Base-by-base conservation (phyloP, 2,113 vertebrate species). In the Dicerorhinus sumatrensis region DNA sequence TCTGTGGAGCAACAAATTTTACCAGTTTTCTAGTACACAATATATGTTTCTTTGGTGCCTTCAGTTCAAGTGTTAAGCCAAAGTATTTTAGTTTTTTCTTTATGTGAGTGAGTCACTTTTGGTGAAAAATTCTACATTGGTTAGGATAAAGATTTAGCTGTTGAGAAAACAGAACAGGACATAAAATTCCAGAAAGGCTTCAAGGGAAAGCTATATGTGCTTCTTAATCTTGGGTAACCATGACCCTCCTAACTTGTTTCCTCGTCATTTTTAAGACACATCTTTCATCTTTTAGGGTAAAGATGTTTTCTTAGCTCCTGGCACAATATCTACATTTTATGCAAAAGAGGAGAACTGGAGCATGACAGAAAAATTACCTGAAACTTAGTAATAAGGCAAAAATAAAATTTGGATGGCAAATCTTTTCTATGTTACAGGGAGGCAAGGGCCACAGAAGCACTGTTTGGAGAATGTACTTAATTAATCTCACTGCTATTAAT, bases 401-500 rank as follows among this genome's bases (percentile, higher is more conserved):
- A 63, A 36, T 87, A 58, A 87, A 72, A 54, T 83, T 12, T 42
- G 60, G 27, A 67, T 9, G 39, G 1, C 17, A n/a, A 80, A 63
- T 72, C 2, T 72, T 79, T 65, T 33, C 36, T 56, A 23, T 36
- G 23, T 36, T 48, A 72, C 48, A 92, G 7, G 14, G 54, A 70
- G 8, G 2, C 62, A 54, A 70, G 48, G 42, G 48, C 9, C 29
- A 70, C 17, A 36, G 7, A 72, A 56, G 31, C 6, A 56, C 17
- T 72, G 25, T 46, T 46, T 62, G 70, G 11, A 76, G 9, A 48
- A 62, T 1, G 21, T 6, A 12, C 18, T 72, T 80, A 36, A 9
- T 92, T 79, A 95, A 89, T 73, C 20, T 63, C 60, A 62, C 39
- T 70, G 31, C 16, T 95, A 36, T 51, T 91, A 81, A 82, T 63